These are phyloP conservation scores for Oxytorus armatus DNA, from an alignment of 2,888 invertebrate genomes.

Conservation along the genomic window DNA sequence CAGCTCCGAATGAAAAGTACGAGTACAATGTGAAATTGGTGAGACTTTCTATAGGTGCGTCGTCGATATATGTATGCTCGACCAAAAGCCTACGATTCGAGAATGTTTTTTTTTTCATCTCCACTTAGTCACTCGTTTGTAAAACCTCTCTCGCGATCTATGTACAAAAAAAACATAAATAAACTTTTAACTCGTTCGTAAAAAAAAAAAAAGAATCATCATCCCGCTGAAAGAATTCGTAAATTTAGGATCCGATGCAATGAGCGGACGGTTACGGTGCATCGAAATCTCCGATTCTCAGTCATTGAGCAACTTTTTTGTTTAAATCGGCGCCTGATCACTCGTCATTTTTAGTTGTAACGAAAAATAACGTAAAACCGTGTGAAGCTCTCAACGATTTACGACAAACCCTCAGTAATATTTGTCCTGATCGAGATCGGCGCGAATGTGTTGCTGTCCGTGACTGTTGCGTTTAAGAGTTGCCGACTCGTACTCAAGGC, in stretches of 20 bases:
- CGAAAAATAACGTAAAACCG: conserved; percentile 2
- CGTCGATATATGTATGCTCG: conserved; percentile 57
- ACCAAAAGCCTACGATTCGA: neutral
- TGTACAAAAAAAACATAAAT: conserved; percentile 72
- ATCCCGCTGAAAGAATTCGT: conserved; percentile 31
- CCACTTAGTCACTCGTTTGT: conserved; percentile 9
- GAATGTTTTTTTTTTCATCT: neutral
- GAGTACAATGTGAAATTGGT: conserved; percentile 31
- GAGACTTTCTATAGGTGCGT: conserved; percentile 68
- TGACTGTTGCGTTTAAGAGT: conserved; percentile 91
- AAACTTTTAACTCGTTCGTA: conserved; percentile 70
- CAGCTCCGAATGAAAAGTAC: too few relatives aligned
- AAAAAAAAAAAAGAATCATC: conserved; percentile 70
- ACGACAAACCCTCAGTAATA: conserved; percentile 85
- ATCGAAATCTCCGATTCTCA: conserved; percentile 30
- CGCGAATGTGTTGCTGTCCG: conserved; percentile 85
- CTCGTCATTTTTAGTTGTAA: conserved; percentile 21
- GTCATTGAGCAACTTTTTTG: conserved; percentile 50
- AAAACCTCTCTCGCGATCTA: conserved; percentile 44
- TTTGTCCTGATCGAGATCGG: conserved; percentile 88
- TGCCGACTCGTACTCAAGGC: conserved; percentile 91
- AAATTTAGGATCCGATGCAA: conserved; percentile 32
- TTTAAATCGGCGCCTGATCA: conserved; percentile 39
- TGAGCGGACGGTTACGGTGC: conserved; percentile 10
- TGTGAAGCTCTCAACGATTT: neutral